phyloP scores from a whole-genome alignment of 2,797 vertebrate species.

The Saxicola maurus region DNA sequence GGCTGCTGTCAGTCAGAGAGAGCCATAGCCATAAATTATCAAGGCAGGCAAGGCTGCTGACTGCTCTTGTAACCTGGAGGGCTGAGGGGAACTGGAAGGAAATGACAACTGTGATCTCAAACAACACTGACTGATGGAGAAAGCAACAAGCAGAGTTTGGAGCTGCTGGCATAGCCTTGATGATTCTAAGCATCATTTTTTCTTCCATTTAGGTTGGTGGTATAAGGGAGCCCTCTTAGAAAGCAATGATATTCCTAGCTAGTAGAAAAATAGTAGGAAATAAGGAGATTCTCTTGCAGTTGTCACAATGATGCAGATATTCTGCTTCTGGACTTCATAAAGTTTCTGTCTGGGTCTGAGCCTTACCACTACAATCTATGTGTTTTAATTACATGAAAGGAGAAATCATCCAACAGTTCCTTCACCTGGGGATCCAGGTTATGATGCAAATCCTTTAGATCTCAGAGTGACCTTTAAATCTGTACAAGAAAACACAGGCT shows the following conservation, averaged over 20 bases:
- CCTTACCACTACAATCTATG: background rate
- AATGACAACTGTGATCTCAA: background rate
- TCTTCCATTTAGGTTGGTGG: background rate
- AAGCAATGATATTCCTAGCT: fast-evolving
- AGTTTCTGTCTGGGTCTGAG: background rate
- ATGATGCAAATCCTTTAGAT: background rate
- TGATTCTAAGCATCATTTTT: background rate
- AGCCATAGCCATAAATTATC: slow-evolving; percentile 24
- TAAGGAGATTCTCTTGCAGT: background rate
- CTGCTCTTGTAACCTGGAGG: background rate
- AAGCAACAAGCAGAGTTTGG: background rate
- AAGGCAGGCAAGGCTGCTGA: background rate
- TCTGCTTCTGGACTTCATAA: background rate
- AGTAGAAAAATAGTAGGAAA: background rate
- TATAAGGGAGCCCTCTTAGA: background rate
- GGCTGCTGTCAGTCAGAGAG: slow-evolving; percentile 37
- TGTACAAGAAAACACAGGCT: background rate
- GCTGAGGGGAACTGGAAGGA: background rate
- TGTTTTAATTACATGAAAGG: background rate
- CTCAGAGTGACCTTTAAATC: background rate
- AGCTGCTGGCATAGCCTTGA: background rate
- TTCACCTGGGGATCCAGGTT: background rate
- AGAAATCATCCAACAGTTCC: background rate
- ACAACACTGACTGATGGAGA: background rate
- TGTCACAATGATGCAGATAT: background rate